phyloP scores from a whole-genome alignment of 1,140 invertebrate genomes.

The Atta colombica region DNA sequence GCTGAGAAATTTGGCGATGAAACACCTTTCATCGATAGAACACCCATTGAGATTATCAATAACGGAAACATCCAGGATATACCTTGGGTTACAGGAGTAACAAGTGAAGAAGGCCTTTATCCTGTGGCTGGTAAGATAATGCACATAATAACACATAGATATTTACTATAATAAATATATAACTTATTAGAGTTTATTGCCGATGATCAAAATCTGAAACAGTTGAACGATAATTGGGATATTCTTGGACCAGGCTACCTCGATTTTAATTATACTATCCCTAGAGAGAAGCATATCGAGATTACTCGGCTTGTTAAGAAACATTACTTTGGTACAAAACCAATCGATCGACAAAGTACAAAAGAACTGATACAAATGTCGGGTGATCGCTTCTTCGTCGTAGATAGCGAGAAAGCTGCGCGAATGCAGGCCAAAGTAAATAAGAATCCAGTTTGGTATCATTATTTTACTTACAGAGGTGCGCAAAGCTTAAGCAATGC shows the following conservation, averaged over 20 bases:
- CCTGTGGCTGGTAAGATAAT: conserved; percentile 87
- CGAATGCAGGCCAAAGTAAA: conserved; percentile 87
- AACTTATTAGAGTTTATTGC: conserved; percentile 84
- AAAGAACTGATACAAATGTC: conserved; percentile 85
- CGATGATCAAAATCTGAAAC: conserved; percentile 83
- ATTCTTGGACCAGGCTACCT: conserved; percentile 87
- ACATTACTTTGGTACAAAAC: conserved; percentile 87
- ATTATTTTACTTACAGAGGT: conserved; percentile 87
- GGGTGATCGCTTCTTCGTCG: conserved; percentile 88
- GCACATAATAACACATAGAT: neutral
- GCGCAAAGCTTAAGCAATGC: conserved; percentile 86
- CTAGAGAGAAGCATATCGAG: conserved; percentile 81
- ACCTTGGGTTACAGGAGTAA: conserved; percentile 88
- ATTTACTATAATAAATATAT: neutral
- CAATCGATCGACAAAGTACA: conserved; percentile 79
- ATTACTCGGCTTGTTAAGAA: conserved; percentile 87
- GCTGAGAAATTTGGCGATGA: conserved; percentile 85
- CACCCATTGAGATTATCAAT: conserved; percentile 87
- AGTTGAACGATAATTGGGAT: conserved; percentile 88
- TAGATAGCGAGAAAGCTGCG: conserved; percentile 87
- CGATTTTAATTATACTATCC: conserved; percentile 89
- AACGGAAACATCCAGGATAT: conserved; percentile 86
- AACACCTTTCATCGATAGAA: conserved; percentile 87
- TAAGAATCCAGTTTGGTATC: conserved; percentile 88
- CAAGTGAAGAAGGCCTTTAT: conserved; percentile 89